phyloP scores from a whole-genome alignment of 1,140 invertebrate genomes.

The Oncopeltus fasciatus region DNA sequence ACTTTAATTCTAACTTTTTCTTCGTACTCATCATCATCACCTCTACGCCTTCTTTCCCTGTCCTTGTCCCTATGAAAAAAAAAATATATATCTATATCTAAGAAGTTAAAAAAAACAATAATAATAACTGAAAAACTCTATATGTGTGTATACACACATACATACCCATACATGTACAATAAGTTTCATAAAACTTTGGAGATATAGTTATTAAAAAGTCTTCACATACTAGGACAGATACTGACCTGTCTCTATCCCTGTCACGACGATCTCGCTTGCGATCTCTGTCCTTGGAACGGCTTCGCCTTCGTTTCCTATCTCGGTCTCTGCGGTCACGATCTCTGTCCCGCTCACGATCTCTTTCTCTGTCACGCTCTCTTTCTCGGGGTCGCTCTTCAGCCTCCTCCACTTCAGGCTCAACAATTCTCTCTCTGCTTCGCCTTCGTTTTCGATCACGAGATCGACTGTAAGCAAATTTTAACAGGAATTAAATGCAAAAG shows the following conservation, averaged over 20 bases:
- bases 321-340: slow-evolving; percentile 36
- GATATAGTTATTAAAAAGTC: too few relatives aligned
- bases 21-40: slow-evolving; percentile 34
- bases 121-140: too few relatives aligned
- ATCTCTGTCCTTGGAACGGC: slow-evolving; percentile 35
- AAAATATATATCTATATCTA: slow-evolving; percentile 8
- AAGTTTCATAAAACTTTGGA: too few relatives aligned
- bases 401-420: slow-evolving; percentile 36
- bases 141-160: too few relatives aligned
- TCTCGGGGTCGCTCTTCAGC: slow-evolving; percentile 33
- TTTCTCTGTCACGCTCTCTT: slow-evolving; percentile 33
- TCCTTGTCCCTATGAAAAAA: slow-evolving; percentile 24
- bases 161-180: too few relatives aligned
- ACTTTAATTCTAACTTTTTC: slow-evolving; percentile 49
- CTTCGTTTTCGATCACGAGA: slow-evolving; percentile 39
- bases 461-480: slow-evolving; percentile 26
- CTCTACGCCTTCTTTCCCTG: slow-evolving; percentile 13
- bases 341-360: slow-evolving; percentile 39
- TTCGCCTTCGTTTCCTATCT: slow-evolving; percentile 35
- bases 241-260: slow-evolving; percentile 30
- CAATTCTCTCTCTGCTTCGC: slow-evolving; percentile 33
- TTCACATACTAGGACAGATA: too few relatives aligned
- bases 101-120: too few relatives aligned
- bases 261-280: slow-evolving; percentile 38
- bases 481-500: too few relatives aligned